Conservation (phyloP, 2,797 vertebrate genomes). For the Takifugu ocellatus region DNA sequence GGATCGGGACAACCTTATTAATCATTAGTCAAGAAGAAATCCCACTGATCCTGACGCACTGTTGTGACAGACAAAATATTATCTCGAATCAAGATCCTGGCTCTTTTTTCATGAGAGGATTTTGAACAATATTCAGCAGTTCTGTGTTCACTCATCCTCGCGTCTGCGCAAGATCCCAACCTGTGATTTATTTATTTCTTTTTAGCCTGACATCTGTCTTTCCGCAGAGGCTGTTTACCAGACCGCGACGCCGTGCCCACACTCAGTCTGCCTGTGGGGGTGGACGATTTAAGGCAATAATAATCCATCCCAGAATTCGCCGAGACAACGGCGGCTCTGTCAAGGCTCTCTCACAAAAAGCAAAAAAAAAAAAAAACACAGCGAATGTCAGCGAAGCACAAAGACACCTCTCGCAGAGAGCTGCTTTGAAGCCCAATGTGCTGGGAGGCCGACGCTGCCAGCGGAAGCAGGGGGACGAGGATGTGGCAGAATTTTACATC, state of each 20-base stretch:
- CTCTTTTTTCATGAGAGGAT: constrained; percentile 27
- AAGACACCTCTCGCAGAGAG: constrained; percentile 55
- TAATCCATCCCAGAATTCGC: constrained; percentile 69
- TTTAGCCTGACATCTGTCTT: constrained; percentile 66
- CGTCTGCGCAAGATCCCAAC: too few relatives aligned
- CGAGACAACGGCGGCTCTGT: constrained; percentile 55
- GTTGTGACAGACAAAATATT: not conserved
- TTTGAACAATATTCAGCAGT: constrained; percentile 30
- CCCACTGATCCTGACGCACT: not conserved
- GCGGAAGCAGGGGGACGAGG: constrained; percentile 53
- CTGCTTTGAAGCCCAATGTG: constrained; percentile 61
- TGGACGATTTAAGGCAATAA: constrained; percentile 67
- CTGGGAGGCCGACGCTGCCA: constrained; percentile 49
- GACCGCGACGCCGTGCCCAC: constrained; percentile 59
- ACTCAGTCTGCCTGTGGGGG: constrained; percentile 60
- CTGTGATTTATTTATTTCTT: constrained; percentile 10
- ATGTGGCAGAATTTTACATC: constrained; percentile 61
- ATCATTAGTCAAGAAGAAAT: not conserved
- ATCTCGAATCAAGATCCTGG: not conserved
- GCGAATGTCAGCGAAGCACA: constrained; percentile 63
- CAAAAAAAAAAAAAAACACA: not conserved
- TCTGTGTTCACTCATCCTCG: constrained; percentile 32
- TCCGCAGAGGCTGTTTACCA: constrained; percentile 63
- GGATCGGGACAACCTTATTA: too few relatives aligned
- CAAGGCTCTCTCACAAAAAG: constrained; percentile 54